phyloP scores from a whole-genome alignment of 2,888 invertebrate genomes.

The Osedax fenrisi region DNA sequence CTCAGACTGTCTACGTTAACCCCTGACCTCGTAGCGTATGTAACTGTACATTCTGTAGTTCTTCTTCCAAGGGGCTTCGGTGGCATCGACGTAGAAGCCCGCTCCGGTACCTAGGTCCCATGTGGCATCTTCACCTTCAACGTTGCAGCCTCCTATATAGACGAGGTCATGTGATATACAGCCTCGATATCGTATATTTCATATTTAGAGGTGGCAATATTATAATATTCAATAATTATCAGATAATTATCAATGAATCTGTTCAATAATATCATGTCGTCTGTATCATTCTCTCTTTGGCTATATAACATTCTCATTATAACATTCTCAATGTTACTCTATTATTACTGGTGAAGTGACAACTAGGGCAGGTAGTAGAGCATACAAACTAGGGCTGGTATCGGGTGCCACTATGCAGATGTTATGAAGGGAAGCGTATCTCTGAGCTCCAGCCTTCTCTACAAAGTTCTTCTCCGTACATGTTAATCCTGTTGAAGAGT shows the following conservation, averaged over 20 bases:
- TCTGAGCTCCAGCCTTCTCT: constrained; percentile 85
- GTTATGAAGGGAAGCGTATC: constrained; percentile 71
- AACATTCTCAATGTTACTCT: no score
- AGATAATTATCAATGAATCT: no score
- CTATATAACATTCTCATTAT: no score
- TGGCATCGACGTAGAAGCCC: constrained; percentile 87
- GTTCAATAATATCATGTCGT: no score
- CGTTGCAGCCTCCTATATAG: constrained; percentile 63
- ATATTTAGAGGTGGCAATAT: no score
- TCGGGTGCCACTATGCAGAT: constrained; percentile 83
- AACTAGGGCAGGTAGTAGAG: no score
- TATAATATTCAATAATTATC: no score
- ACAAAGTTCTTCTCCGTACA: constrained; percentile 67
- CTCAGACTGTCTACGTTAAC: not conserved
- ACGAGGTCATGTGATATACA: no score
- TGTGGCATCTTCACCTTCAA: constrained; percentile 77
- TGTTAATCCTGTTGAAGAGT: not conserved
- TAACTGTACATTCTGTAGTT: constrained; percentile 92
- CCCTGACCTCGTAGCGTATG: constrained; percentile 63
- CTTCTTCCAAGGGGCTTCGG: constrained; percentile 74
- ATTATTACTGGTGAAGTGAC: no score
- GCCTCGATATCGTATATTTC: no score
- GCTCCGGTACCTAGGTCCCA: constrained; percentile 92
- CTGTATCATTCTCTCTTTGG: no score
- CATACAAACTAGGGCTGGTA: constrained; percentile 67